phyloP scores from a whole-genome alignment of 2,113 vertebrate genomes.

The Cyphomyrus discorhynchus region DNA sequence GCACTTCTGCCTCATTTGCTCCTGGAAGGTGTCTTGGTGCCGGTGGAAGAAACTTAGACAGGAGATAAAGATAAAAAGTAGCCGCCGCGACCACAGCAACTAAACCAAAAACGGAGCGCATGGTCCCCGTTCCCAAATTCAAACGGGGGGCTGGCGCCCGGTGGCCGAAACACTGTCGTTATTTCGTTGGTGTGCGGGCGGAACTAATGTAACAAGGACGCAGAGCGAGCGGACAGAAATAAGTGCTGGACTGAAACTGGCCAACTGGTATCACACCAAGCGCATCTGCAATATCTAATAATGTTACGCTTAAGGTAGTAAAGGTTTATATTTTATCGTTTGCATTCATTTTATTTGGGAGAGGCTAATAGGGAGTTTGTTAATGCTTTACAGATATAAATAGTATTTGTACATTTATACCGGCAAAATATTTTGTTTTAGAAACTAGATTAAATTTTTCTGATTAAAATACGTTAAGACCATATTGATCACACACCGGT shows the following conservation, averaged over 20 bases:
- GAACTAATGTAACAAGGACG: neutral
- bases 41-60: slow-evolving; percentile 51
- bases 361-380: neutral
- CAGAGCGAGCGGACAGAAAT: neutral
- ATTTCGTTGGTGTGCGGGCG: neutral
- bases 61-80: slow-evolving; percentile 49
- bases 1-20: slow-evolving; percentile 17
- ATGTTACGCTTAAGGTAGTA: neutral
- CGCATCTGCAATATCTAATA: neutral
- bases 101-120: slow-evolving; percentile 54
- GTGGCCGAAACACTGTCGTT: neutral
- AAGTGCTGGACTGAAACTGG: neutral
- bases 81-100: slow-evolving; percentile 40
- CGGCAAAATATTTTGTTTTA: neutral
- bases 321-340: neutral
- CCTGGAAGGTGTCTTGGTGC: slow-evolving; percentile 30
- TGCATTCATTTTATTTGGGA: neutral
- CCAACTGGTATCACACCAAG: neutral
- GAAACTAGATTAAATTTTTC: neutral
- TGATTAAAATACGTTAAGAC: neutral
- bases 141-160: neutral
- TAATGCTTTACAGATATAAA: neutral
- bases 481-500: neutral
- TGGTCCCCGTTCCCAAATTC: slow-evolving; percentile 39
- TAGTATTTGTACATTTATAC: neutral